Base-by-base conservation (phyloP, 1,140 invertebrate species). In the Drusus annulatus region DNA sequence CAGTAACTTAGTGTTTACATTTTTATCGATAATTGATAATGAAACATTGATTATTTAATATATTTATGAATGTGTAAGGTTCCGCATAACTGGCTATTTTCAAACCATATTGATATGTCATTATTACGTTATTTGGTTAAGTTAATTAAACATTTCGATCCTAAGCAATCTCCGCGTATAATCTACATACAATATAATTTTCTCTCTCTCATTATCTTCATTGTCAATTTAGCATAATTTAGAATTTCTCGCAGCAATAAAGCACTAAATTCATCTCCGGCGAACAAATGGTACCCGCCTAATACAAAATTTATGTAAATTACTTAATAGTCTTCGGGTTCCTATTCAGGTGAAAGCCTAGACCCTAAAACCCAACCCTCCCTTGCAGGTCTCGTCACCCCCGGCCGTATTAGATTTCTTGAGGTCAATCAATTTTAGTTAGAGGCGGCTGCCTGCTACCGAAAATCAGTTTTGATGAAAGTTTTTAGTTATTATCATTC, bases 341-440 rank as follows among this genome's bases (percentile, higher is more conserved):
- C 31, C 31, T 36, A 7, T 36, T 36, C 21, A 25, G 19, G 23
- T 63, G 19, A 23, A n/a, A 19, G 8, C 19, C 21, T 19, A 5
- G 8, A 25, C 21, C 60, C 7, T 63, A n/a, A 8, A 23, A 2
- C 21, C 19, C 21, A 4, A 19, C 21, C 60, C 15, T 8, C 60
- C 19, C 19, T 17, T 1, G 8, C 60, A 25, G 60, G 25, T 3
- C 5, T 19, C 60, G 13, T 63, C 60, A 19, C 17, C 65, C 28
- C 16, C n/a, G 5, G 15, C 65, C 60, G 13, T 28, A 63, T 25
- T 63, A 63, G 21, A 21, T 69, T 69, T 4, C 16, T 17, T 45
- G 28, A 50, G n/a, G 65, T 69, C 65, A 69, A 69, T 69, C 65
- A 69, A 36, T 69, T 69, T 69, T 69, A 62, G 60, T 62, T 62